Evolutionary conservation across 2,113 vertebrate genomes (phyloP), one percentile per base, ranked within the genome.

Genomic region (Dendropsophus ebraccatus): DNA sequence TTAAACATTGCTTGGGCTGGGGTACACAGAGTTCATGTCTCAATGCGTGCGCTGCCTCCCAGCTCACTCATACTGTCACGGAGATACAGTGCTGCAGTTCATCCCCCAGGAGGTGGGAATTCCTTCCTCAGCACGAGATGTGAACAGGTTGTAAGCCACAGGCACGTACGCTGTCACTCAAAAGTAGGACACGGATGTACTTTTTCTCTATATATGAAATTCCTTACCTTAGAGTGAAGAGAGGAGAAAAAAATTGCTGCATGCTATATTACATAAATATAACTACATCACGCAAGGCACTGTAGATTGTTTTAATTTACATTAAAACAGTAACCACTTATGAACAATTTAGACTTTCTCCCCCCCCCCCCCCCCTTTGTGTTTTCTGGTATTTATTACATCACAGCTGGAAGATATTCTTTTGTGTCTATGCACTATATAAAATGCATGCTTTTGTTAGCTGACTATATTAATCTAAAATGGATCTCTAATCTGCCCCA

Each of bases 21-120:
- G 73, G 83, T 49, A 67, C 45, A 78, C 28, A 70, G 58, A 70
- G 84, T 85, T 86, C 84, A 80, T 73, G 35, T 54, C 60, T 85
- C 62, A 30, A 58, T 70, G 65, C 76, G 76, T 86, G 84, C 45
- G 32, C 65, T 86, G 56, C 45, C 47, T 76, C 47, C 35, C 76
- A 30, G 65, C 49, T 80, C 84, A 80, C 52, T 75, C 28, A 12
- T 56, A 28, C 37, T 75, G 70, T 84, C 83, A 65, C 83, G 54
- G 72, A 60, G 70, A 65, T 50, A 60, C 30, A 58, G 30, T 65
- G 35, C 41, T 50, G 6, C 72, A 84, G 35, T 77, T 76, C 37
- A 37, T 60, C 83, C 72, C 70, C 83, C 54, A 65, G 70, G 82
- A 83, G 83, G 70, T 65, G 54, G 72, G 54, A 84, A 76, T 76